phyloP scores from a whole-genome alignment of 2,888 invertebrate genomes.

The Cheilosia grossa region DNA sequence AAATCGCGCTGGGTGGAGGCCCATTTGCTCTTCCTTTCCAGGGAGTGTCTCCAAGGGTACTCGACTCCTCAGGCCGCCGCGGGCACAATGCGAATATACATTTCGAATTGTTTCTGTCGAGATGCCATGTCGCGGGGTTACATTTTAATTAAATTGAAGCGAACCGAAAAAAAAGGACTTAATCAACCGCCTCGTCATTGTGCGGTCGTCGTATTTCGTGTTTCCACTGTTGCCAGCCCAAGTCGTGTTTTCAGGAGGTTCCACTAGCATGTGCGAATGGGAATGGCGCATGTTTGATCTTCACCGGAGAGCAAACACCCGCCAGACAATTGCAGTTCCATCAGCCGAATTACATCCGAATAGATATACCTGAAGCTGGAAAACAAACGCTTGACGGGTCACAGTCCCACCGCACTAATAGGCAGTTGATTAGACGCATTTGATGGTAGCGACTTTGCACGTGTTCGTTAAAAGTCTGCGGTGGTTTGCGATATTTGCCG shows the following conservation, averaged over 20 bases:
- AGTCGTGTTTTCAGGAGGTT: no score
- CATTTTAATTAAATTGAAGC: slow-evolving; percentile 73
- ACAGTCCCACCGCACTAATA: slow-evolving; percentile 24
- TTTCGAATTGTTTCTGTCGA: slow-evolving; percentile 64
- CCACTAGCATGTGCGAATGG: background rate
- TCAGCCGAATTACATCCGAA: slow-evolving; percentile 41
- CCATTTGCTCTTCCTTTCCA: slow-evolving; percentile 67
- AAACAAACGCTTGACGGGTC: slow-evolving; percentile 42
- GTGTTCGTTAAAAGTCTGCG: slow-evolving; percentile 58
- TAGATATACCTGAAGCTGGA: slow-evolving; percentile 36
- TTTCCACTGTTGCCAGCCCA: slow-evolving; percentile 9
- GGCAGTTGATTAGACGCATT: slow-evolving; percentile 49
- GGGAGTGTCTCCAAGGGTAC: slow-evolving; percentile 75
- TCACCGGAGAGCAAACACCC: slow-evolving; percentile 63
- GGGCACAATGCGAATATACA: slow-evolving; percentile 55
- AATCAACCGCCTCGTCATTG: slow-evolving; percentile 35
- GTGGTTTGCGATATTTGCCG: slow-evolving; percentile 61
- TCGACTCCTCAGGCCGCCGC: slow-evolving; percentile 3
- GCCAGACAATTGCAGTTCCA: slow-evolving; percentile 44
- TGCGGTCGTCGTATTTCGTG: slow-evolving; percentile 18
- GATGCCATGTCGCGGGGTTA: slow-evolving; percentile 65
- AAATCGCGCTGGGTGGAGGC: slow-evolving; percentile 73
- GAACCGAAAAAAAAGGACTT: slow-evolving; percentile 35
- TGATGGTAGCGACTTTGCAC: slow-evolving; percentile 68
- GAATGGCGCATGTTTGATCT: slow-evolving; percentile 55